Evolutionary conservation across 2,888 invertebrate genomes (phyloP).

Genomic region (Dasypogon diadema): DNA sequence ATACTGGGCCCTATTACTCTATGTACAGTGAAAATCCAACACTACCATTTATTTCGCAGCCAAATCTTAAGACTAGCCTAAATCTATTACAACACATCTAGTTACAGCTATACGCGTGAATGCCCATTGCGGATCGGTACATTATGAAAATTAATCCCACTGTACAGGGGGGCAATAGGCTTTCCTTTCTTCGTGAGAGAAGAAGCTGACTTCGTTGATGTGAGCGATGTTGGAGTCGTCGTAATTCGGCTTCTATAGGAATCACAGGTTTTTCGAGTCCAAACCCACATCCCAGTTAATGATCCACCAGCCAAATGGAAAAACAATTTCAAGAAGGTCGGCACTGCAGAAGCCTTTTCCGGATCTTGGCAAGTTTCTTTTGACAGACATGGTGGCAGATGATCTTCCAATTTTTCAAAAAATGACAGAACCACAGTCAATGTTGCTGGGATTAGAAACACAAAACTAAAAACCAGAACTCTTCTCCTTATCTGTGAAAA

Average conservation of each 20-base stretch:
- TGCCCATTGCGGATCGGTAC: constrained; percentile 66
- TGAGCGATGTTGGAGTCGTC: constrained; percentile 10
- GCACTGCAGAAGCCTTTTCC: constrained; percentile 61
- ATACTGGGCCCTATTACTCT: constrained; percentile 8
- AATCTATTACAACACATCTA: background rate
- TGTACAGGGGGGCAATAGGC: constrained; percentile 63
- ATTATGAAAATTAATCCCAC: constrained; percentile 68
- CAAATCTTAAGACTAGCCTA: background rate
- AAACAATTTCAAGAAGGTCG: constrained; percentile 63
- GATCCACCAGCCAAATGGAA: constrained; percentile 66
- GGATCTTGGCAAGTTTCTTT: constrained; percentile 63
- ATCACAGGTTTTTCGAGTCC: constrained; percentile 68
- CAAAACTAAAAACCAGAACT: constrained; percentile 65
- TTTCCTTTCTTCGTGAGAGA: constrained; percentile 64
- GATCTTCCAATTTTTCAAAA: constrained; percentile 63
- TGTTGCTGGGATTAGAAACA: constrained; percentile 66
- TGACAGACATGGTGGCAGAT: constrained; percentile 63
- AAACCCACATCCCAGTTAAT: constrained; percentile 68
- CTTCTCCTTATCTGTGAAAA: constrained; percentile 67
- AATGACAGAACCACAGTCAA: constrained; percentile 63
- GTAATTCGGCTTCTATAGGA: constrained; percentile 64
- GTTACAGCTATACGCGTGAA: constrained; percentile 63
- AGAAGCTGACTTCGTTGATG: constrained; percentile 59
- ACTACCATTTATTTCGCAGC: no score
- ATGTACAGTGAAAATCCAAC: constrained; percentile 6